Evolutionary conservation across 2,113 vertebrate species (phyloP).

Genomic region (Toxotes chatareus): DNA sequence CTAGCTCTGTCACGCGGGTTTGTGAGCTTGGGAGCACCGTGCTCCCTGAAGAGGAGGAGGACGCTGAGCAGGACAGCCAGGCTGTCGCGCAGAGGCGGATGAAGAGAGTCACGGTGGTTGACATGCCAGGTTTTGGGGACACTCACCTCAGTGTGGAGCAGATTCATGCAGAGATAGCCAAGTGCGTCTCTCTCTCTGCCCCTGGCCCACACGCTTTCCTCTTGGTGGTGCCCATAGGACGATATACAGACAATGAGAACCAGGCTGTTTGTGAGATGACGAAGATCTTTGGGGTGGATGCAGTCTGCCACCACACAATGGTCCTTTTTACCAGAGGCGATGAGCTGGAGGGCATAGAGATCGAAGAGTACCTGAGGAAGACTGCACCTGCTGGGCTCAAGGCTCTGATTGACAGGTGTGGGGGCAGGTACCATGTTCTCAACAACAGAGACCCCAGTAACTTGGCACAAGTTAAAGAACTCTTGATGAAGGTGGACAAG

Average conservation of each 20-base stretch:
- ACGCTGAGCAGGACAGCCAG: background rate
- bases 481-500: slow-evolving; percentile 78
- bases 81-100: slow-evolving; percentile 8
- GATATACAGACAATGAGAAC: slow-evolving; percentile 78
- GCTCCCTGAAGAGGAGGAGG: slow-evolving; percentile 45
- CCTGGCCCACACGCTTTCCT: slow-evolving; percentile 85
- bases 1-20: slow-evolving; percentile 79
- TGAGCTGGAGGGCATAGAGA: slow-evolving; percentile 70
- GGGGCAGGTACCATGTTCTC: slow-evolving; percentile 81
- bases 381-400: slow-evolving; percentile 70
- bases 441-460: slow-evolving; percentile 80
- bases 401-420: slow-evolving; percentile 79
- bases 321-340: slow-evolving; percentile 83
- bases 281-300: slow-evolving; percentile 78
- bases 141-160: slow-evolving; percentile 71
- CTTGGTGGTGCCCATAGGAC: slow-evolving; percentile 81
- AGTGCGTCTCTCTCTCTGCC: slow-evolving; percentile 76
- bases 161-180: slow-evolving; percentile 76
- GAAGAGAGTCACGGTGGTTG: slow-evolving; percentile 76
- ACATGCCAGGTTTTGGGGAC: slow-evolving; percentile 86
- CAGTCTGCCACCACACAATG: slow-evolving; percentile 77
- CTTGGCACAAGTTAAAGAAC: slow-evolving; percentile 70
- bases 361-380: slow-evolving; percentile 75
- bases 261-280: slow-evolving; percentile 68
- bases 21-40: slow-evolving; percentile 72